Conservation (phyloP, 1,140 invertebrate genomes). For the Drosophila teissieri region DNA sequence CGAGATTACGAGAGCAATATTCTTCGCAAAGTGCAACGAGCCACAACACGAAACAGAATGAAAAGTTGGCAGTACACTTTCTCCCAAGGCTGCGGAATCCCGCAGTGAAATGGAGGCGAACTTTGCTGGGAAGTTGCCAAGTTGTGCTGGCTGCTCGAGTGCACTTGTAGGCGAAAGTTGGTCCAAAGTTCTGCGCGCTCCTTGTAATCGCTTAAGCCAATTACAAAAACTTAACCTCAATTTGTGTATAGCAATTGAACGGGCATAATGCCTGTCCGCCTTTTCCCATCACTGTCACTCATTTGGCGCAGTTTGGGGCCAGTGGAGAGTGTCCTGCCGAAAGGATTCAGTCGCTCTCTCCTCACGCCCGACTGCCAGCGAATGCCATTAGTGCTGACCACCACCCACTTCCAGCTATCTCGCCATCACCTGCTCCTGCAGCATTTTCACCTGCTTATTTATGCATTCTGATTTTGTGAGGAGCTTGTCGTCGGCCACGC, state of each 20-base stretch:
- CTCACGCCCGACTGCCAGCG: conserved; percentile 56
- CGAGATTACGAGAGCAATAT: conserved; percentile 1
- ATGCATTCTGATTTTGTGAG: conserved; percentile 74
- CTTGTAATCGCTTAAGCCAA: conserved; percentile 79
- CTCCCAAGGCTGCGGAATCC: conserved; percentile 15
- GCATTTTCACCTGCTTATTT: conserved; percentile 51
- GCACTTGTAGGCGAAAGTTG: conserved; percentile 26
- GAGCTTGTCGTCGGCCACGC: conserved; percentile 11
- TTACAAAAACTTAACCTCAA: conserved; percentile 77
- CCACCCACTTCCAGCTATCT: conserved; percentile 15
- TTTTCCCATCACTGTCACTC: conserved; percentile 61
- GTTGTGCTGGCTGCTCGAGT: conserved; percentile 8
- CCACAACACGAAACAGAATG: not conserved
- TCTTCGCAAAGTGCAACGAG: conserved; percentile 1
- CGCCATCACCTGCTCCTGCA: not conserved
- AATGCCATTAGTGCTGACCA: conserved; percentile 60
- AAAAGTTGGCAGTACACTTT: conserved; percentile 13
- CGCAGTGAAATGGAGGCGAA: conserved; percentile 17
- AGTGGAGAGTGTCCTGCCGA: conserved; percentile 26
- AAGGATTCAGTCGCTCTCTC: conserved; percentile 8
- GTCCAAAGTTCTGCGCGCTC: conserved; percentile 52
- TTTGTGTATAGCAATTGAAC: conserved; percentile 43
- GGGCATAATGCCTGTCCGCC: conserved; percentile 13
- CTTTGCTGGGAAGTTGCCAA: conserved; percentile 39
- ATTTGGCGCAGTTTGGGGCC: conserved; percentile 42